These are phyloP conservation scores for Bugulina stolonifera DNA, from an alignment of 2,888 invertebrate species.

Conservation along the genomic window DNA sequence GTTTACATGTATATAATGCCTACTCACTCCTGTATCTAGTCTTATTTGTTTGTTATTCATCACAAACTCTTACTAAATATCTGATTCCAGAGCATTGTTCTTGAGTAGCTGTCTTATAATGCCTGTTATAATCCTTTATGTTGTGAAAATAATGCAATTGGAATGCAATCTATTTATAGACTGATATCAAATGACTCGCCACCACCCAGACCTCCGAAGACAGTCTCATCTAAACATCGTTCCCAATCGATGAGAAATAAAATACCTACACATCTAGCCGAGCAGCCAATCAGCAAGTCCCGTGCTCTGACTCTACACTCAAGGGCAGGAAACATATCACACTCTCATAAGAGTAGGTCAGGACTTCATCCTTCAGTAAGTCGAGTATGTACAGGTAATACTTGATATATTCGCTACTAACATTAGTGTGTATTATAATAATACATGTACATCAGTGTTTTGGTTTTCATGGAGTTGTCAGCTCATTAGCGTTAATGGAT, in stretches of 20 bases:
- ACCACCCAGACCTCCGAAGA: conserved; percentile 10
- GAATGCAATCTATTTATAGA: background rate
- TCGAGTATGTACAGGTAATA: background rate
- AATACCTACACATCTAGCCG: conserved; percentile 5
- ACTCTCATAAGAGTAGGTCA: background rate
- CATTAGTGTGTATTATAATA: too few species aligned
- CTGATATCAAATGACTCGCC: conserved; percentile 4
- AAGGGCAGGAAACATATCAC: background rate
- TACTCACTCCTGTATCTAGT: too few species aligned
- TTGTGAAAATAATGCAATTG: too few species aligned
- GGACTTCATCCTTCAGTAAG: background rate
- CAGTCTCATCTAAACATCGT: background rate
- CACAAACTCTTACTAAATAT: too few species aligned
- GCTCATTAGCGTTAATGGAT: too few species aligned
- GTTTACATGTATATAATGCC: background rate
- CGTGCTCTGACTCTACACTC: background rate
- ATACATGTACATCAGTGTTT: too few species aligned
- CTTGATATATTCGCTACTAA: too few species aligned
- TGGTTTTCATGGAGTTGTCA: too few species aligned
- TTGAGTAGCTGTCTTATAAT: too few species aligned
- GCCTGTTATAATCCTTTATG: too few species aligned
- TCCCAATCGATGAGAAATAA: conserved; percentile 18
- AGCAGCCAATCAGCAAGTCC: conserved; percentile 17
- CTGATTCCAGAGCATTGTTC: too few species aligned
- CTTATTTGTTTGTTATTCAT: too few species aligned